Evolutionary conservation across 1,140 invertebrate genomes (phyloP), one percentile per base, ranked within the genome.

Genomic region (Cyrtorhinus lividipennis): DNA sequence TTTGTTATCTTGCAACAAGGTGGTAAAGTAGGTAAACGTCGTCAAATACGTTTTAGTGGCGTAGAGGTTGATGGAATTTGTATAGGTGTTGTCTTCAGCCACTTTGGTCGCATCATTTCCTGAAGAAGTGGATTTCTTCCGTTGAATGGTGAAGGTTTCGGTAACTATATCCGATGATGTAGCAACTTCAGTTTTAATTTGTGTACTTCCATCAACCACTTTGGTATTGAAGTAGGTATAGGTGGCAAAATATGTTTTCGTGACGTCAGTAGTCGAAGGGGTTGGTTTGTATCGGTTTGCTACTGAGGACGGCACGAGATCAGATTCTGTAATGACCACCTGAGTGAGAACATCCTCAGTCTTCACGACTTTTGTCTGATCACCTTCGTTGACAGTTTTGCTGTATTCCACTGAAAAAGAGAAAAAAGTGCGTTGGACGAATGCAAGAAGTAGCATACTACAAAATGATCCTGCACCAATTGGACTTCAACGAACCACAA

Each of bases 31-130:
- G 3, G 90, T 92, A 66, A 85, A 88, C 13, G 90, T 92, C 1
- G 88, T 92, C 65, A 88, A 79, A 72, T 87, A 90, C 8, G 88
- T 89, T 76, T 90, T 92, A 20, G 90, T 92, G 12, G 88, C 87
- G 69, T 85, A 85, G 66, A 92, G 84, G 68, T 87, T 66, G 10
- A 69, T 66, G 2, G 68, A 64, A 38, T 65, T 66, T n/a, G n/a
- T n/a, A n/a, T n/a, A n/a, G 1, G 20, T 56, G 24, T 24, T 20
- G n/a, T 53, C 48, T 24, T 18, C 8, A 26, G 25, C 44, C 25
- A 22, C 57, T 15, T n/a, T 26, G n/a, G 25, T 24, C 26, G 24
- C 10, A 15, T 61, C 26, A 30, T 3, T 45, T 18, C 24, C 23
- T 27, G 1, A 10, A 3, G 25, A n/a, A 25, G 57, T 61, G 27